These are phyloP conservation scores for Sphenopsis melanotis DNA, from an alignment of 2,797 vertebrate genomes.

Conservation along the genomic window DNA sequence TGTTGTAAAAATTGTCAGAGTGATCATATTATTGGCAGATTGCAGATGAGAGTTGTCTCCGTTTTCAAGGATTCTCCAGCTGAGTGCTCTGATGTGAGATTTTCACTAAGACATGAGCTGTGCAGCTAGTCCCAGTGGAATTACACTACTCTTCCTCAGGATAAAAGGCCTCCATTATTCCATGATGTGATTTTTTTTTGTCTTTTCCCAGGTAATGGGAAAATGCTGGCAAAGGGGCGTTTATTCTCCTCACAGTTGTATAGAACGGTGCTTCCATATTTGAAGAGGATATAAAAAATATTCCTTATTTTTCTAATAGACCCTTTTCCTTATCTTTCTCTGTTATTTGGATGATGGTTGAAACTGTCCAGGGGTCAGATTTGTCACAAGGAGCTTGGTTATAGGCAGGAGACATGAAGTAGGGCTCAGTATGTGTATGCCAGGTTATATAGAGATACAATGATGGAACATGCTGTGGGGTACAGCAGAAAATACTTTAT, in stretches of 20 bases:
- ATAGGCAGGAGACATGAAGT: fast-evolving
- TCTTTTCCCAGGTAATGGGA: neutral
- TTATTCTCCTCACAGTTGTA: fast-evolving
- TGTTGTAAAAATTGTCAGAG: neutral
- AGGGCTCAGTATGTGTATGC: neutral
- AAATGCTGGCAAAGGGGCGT: fast-evolving
- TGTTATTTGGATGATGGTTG: neutral
- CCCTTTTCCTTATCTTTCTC: neutral
- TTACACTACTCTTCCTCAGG: neutral
- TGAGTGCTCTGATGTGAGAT: neutral
- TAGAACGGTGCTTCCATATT: neutral
- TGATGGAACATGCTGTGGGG: neutral
- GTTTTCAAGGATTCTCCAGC: neutral
- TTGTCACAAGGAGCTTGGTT: neutral
- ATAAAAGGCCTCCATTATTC: neutral
- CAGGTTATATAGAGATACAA: neutral
- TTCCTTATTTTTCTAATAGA: neutral
- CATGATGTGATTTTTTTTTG: too few relatives aligned
- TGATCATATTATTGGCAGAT: neutral
- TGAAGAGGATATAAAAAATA: fast-evolving
- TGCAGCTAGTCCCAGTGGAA: neutral
- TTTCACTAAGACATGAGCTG: neutral
- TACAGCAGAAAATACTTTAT: neutral
- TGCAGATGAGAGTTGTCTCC: neutral
- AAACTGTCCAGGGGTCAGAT: neutral